These are phyloP conservation scores for Oceanodroma leucorhoa DNA, from an alignment of 2,797 vertebrate species.

Conservation along the genomic window DNA sequence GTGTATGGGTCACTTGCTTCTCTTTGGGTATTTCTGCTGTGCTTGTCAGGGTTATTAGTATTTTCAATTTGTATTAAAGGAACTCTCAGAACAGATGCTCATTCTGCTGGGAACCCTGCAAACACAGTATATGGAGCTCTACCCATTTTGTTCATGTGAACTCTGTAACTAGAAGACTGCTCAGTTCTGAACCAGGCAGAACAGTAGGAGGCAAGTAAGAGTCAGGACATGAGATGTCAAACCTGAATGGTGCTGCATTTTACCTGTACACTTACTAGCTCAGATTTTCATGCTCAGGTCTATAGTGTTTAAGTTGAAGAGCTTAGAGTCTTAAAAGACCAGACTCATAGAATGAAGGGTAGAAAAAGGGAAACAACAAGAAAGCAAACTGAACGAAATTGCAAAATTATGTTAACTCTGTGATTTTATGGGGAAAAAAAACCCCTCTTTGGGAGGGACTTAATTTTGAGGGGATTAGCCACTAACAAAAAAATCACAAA, in stretches of 20 bases:
- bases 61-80: not conserved
- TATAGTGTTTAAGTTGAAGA: not conserved
- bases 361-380: not conserved
- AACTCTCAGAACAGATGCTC: not conserved
- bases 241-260: not conserved
- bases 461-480: not conserved
- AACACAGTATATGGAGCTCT: rapidly evolving
- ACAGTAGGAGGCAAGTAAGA: not conserved
- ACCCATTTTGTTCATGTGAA: not conserved
- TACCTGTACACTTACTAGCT: not conserved
- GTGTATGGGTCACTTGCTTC: not conserved
- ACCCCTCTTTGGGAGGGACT: not conserved
- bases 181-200: not conserved
- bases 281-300: not conserved
- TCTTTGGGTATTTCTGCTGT: not conserved
- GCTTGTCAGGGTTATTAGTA: not conserved
- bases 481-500: not conserved
- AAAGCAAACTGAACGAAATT: not conserved
- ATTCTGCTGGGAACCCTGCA: not conserved
- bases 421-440: not conserved
- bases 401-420: not conserved
- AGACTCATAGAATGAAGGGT: not conserved
- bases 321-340: not conserved
- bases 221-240: not conserved
- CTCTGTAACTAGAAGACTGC: not conserved